A percentile compares a stretch with the other conserved stretches of the same genome.
Evolutionary conservation across 1,140 invertebrate genomes (phyloP).

Genomic region (Habropoda laboriosa): DNA sequence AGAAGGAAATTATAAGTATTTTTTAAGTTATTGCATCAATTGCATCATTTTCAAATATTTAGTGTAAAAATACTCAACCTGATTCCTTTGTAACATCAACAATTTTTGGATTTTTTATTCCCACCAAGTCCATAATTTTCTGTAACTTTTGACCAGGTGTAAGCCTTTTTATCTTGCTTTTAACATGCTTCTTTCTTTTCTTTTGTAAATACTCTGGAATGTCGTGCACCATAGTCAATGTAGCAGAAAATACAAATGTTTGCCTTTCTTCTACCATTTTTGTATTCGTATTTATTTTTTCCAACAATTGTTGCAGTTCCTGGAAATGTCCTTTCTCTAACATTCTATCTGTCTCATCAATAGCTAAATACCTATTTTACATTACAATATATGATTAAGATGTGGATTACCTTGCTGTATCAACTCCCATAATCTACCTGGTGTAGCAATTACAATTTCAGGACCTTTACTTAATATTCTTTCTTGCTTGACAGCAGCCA

Average conservation of each 20-base stretch:
- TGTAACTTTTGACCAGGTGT: constrained; percentile 88
- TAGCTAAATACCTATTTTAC: constrained; percentile 89
- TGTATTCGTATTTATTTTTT: constrained; percentile 89
- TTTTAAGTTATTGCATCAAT: constrained; percentile 18
- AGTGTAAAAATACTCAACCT: constrained; percentile 74
- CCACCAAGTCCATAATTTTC: constrained; percentile 87
- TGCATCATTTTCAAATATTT: constrained; percentile 54
- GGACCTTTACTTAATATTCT: constrained; percentile 91
- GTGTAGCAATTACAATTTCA: constrained; percentile 97
- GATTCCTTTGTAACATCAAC: constrained; percentile 94
- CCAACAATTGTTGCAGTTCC: constrained; percentile 92
- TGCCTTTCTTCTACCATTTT: constrained; percentile 86
- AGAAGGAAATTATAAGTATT: constrained; percentile 38
- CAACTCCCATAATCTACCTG: constrained; percentile 97
- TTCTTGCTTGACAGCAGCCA: constrained; percentile 95
- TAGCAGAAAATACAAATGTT: constrained; percentile 99
- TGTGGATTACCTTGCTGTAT: constrained; percentile 90
- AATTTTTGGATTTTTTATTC: constrained; percentile 94
- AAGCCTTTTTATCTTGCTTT: constrained; percentile 85
- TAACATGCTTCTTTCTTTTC: constrained; percentile 82
- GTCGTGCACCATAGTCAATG: constrained; percentile 94
- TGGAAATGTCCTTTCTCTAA: constrained; percentile 98
- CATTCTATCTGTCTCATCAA: constrained; percentile 99
- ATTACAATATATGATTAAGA: constrained; percentile 81
- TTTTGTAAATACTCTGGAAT: constrained; percentile 89